Percentiles rank a stretch among this genome's conserved stretches.
phyloP scores from a whole-genome alignment of 2,113 vertebrate species.

The Calyptomena viridis region DNA sequence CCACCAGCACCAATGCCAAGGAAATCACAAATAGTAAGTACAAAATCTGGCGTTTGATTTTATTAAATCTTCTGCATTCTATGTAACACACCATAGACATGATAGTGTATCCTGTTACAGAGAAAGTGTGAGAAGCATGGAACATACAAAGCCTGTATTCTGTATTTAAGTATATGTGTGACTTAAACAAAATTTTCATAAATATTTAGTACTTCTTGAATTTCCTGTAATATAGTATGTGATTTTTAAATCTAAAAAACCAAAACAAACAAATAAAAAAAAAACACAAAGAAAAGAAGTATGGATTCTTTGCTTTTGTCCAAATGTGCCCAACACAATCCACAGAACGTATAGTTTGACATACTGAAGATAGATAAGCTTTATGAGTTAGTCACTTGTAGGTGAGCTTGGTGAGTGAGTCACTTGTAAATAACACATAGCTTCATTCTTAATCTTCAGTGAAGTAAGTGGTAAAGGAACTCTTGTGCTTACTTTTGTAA shows the following conservation, averaged over 20 bases:
- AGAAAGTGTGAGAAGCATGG: not conserved
- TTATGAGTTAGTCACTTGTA: not conserved
- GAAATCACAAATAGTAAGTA: conserved; percentile 81
- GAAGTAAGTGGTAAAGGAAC: not conserved
- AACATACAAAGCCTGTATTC: not conserved
- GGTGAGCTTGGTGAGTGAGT: not conserved
- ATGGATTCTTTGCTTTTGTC: not conserved
- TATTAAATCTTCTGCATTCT: not conserved
- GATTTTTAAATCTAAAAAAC: not conserved
- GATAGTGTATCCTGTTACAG: not conserved
- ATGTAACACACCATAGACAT: not conserved
- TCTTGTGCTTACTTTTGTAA: not conserved
- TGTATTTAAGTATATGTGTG: not conserved
- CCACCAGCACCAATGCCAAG: conserved; percentile 91
- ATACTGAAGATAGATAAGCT: not conserved
- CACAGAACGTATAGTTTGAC: not conserved
- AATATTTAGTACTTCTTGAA: not conserved
- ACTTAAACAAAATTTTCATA: not conserved
- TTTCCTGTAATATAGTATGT: not conserved
- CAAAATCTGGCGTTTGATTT: not conserved
- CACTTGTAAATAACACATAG: not conserved
- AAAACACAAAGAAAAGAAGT: not conserved
- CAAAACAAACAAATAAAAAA: not conserved
- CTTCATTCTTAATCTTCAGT: not conserved
- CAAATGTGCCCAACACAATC: not conserved